These are phyloP conservation scores for Anagyrus pseudococci DNA, from an alignment of 2,888 invertebrate species.

Conservation along the genomic window DNA sequence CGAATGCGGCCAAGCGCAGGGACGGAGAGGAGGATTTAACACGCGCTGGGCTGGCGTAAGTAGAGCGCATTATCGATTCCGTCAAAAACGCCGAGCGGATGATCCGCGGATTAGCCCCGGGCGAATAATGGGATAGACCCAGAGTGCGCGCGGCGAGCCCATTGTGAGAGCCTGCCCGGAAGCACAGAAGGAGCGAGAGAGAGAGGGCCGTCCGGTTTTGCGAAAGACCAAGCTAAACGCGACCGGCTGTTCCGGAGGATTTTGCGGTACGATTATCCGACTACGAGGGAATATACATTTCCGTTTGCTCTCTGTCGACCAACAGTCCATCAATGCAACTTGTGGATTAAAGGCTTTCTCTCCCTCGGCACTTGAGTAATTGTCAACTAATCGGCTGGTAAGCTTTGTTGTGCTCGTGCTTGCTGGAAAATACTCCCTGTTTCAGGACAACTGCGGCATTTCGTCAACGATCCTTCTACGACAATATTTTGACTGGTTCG, in stretches of 20 bases:
- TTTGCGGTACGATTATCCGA: not conserved
- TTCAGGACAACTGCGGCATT: no score
- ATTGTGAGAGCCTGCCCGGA: not conserved
- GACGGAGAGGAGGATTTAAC: not conserved
- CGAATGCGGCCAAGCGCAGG: no score
- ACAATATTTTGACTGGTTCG: no score
- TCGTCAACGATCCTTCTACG: no score
- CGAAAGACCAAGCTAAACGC: not conserved
- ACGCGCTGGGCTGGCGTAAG: not conserved
- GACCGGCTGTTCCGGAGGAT: not conserved
- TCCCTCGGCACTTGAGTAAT: not conserved
- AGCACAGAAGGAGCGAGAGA: not conserved
- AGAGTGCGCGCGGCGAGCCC: not conserved
- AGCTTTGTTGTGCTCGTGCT: no score
- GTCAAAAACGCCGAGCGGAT: slow-evolving; percentile 51
- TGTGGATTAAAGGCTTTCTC: not conserved
- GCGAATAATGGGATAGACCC: slow-evolving; percentile 17
- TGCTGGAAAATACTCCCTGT: no score
- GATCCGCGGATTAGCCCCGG: slow-evolving; percentile 49
- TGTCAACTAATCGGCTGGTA: not conserved
- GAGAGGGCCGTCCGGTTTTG: no score
- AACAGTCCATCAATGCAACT: not conserved
- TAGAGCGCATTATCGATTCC: slow-evolving; percentile 32
- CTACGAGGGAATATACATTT: not conserved
- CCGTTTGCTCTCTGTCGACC: no score